Conservation (phyloP, 2,113 vertebrate species). For the Terrapene triunguis region DNA sequence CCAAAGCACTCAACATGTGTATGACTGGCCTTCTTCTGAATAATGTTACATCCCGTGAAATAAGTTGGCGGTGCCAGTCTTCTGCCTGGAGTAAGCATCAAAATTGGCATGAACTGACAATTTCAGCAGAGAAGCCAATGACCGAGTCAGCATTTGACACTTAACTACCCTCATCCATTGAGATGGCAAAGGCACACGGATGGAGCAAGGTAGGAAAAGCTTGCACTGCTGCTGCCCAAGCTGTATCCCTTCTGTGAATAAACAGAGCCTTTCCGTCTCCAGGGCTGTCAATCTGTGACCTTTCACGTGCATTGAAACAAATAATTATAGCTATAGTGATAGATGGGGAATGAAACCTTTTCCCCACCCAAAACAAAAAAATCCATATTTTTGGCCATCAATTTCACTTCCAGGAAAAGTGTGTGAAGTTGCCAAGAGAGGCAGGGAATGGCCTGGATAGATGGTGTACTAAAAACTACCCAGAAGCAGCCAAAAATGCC, state of each 20-base stretch:
- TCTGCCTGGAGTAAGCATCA: not conserved
- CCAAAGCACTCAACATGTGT: conserved; percentile 20
- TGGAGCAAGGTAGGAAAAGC: not conserved
- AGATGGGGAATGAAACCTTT: not conserved
- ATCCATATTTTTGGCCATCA: fast-evolving
- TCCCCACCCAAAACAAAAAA: not conserved
- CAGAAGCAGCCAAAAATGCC: not conserved
- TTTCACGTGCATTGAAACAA: not conserved
- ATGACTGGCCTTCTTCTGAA: not conserved
- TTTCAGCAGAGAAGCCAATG: not conserved
- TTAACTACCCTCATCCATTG: not conserved
- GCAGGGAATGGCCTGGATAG: not conserved
- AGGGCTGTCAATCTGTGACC: not conserved
- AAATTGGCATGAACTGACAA: fast-evolving
- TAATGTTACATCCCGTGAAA: fast-evolving
- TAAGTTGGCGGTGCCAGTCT: not conserved
- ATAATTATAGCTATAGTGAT: not conserved
- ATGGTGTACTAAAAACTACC: not conserved
- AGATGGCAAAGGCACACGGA: not conserved
- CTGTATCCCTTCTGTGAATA: not conserved
- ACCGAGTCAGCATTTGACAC: not conserved
- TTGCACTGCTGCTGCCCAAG: not conserved
- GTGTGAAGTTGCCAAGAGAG: not conserved
- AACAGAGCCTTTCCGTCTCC: not conserved
- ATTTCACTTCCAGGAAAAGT: not conserved